Evolutionary conservation across 2,888 invertebrate genomes (phyloP).

Genomic region (Smittia aterrima): DNA sequence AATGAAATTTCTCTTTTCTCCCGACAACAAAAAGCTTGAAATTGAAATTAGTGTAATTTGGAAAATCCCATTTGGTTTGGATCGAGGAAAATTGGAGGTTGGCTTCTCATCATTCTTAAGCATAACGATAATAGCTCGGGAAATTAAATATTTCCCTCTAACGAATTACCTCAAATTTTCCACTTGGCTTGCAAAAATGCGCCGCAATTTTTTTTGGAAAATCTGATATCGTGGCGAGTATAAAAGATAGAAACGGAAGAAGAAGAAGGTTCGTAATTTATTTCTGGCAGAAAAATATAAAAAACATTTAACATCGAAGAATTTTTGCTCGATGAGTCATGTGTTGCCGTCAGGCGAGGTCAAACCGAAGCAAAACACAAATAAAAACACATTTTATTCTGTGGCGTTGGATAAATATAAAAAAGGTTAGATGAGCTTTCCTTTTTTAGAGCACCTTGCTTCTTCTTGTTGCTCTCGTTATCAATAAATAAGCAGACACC

Average conservation of each 20-base stretch:
- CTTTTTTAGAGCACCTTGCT: background rate
- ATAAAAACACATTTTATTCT: slow-evolving; percentile 2
- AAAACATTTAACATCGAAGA: slow-evolving; percentile 32
- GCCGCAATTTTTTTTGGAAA: background rate
- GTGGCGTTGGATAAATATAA: background rate
- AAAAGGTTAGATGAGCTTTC: slow-evolving; percentile 36
- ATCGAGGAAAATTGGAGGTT: background rate
- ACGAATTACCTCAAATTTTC: background rate
- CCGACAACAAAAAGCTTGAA: background rate
- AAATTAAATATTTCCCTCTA: slow-evolving; percentile 19
- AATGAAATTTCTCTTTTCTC: background rate
- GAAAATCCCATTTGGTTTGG: background rate
- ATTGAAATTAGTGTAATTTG: slow-evolving; percentile 34
- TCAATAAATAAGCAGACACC: slow-evolving; percentile 23
- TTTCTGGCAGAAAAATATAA: slow-evolving; percentile 3
- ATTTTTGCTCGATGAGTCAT: slow-evolving; percentile 35
- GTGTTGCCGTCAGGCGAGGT: slow-evolving; percentile 40
- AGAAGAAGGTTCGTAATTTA: slow-evolving; percentile 7
- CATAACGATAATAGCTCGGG: background rate
- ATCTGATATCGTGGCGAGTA: background rate
- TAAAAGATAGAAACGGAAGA: slow-evolving; percentile 17
- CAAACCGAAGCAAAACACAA: slow-evolving; percentile 32
- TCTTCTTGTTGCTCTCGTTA: slow-evolving; percentile 5
- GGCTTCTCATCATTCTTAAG: background rate
- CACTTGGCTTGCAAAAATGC: background rate